These are phyloP conservation scores for Drosophila ustulata DNA, from an alignment of 2,888 invertebrate genomes.

Conservation along the genomic window DNA sequence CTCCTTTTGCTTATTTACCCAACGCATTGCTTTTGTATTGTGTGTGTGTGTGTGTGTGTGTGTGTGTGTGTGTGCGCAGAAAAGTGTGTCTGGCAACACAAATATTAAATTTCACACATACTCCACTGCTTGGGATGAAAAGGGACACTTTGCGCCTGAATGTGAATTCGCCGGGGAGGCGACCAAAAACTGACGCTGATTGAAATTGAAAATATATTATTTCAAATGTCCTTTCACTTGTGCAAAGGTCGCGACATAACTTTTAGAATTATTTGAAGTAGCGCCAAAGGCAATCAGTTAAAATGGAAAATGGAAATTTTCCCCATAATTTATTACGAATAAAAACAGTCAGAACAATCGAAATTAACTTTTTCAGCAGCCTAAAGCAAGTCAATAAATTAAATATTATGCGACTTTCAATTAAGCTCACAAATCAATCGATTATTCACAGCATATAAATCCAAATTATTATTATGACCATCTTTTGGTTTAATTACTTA, in stretches of 20 bases:
- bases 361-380: too few species aligned
- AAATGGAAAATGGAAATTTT: too few species aligned
- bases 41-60: constrained; percentile 14
- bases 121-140: constrained; percentile 24
- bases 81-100: constrained; percentile 47
- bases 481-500: constrained; percentile 9
- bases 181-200: constrained; percentile 46
- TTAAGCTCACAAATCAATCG: background rate
- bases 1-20: constrained; percentile 50
- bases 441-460: background rate
- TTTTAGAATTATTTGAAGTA: background rate
- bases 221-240: constrained; percentile 17
- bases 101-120: constrained; percentile 74
- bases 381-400: too few species aligned
- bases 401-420: too few species aligned
- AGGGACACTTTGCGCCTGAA: constrained; percentile 30
- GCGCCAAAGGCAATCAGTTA: too few species aligned
- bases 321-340: too few species aligned
- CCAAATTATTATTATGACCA: background rate
- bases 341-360: too few species aligned
- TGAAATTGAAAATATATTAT: constrained; percentile 48
- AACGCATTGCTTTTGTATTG: constrained; percentile 42
- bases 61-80: constrained; percentile 8
- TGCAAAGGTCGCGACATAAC: constrained; percentile 1
- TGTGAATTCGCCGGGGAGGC: constrained; percentile 39